phyloP scores from a whole-genome alignment of 2,888 invertebrate species.

The Allygus modestus region DNA sequence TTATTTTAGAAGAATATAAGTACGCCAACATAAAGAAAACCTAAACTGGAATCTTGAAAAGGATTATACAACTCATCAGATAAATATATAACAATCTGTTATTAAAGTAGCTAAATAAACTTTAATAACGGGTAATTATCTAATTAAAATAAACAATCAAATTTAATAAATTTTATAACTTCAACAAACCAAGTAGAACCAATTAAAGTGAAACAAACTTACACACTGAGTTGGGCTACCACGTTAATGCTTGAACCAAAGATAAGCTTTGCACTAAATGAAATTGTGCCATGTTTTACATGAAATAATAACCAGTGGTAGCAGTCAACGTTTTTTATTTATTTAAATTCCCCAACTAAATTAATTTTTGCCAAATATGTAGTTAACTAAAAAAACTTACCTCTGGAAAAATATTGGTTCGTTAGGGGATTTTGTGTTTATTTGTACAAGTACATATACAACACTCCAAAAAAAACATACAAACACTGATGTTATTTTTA shows the following conservation, averaged over 20 bases:
- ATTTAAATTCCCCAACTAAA: neutral
- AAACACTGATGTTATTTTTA: slow-evolving; percentile 4
- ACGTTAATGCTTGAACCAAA: neutral
- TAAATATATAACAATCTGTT: neutral
- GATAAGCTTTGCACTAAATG: neutral
- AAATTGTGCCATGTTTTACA: neutral
- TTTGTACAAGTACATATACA: neutral
- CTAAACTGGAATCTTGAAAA: neutral
- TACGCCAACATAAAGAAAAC: neutral
- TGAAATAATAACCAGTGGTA: neutral
- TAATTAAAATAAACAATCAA: too few relatives aligned
- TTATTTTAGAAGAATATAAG: neutral
- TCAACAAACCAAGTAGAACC: too few relatives aligned
- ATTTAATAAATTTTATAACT: too few relatives aligned
- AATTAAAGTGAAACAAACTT: too few relatives aligned
- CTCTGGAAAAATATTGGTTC: neutral
- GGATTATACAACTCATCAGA: too few relatives aligned
- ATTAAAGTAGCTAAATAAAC: neutral
- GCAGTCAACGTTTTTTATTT: neutral
- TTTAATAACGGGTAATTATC: neutral
- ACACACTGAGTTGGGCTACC: too few relatives aligned
- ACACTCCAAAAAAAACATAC: slow-evolving; percentile 19
- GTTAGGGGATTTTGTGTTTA: neutral
- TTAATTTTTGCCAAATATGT: neutral
- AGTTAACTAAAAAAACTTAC: neutral